A percentile compares a stretch with the other conserved stretches of the same genome.
Conservation (phyloP, 92 coral and sea anemone species). For the Zoanthus solanderi region DNA sequence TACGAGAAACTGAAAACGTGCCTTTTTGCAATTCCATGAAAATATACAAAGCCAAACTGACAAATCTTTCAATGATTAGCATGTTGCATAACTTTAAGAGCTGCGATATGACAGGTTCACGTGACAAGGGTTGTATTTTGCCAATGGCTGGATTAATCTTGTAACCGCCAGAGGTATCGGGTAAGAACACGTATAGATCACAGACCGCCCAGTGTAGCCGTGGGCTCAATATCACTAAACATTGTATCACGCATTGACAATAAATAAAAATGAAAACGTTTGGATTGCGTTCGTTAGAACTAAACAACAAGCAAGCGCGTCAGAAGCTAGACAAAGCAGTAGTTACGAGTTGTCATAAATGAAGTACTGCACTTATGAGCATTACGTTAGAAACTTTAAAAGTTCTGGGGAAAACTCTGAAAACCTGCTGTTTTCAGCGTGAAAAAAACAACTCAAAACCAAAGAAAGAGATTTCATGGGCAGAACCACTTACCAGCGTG, state of each 20-base stretch:
- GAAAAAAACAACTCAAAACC: background rate
- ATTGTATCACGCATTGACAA: constrained; percentile 8
- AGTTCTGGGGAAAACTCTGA: background rate
- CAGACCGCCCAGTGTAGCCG: background rate
- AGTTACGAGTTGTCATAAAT: background rate
- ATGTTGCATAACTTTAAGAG: background rate
- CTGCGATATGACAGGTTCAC: background rate
- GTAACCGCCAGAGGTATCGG: constrained; percentile 9
- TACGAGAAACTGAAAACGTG: background rate
- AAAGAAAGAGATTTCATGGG: constrained; percentile 22
- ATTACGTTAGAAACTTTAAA: constrained; percentile 1
- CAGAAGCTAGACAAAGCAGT: background rate
- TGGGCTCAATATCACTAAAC: background rate
- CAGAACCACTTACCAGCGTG: constrained; percentile 32
- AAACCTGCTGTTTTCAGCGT: constrained; percentile 2
- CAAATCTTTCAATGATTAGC: background rate
- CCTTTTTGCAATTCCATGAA: background rate
- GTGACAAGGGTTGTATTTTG: background rate
- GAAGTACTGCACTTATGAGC: background rate
- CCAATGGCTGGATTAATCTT: background rate
- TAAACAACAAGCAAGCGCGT: background rate
- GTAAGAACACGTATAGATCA: background rate
- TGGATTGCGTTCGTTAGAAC: background rate
- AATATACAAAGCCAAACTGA: background rate
- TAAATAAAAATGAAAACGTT: background rate